phyloP scores from a whole-genome alignment of 2,888 invertebrate species.

The Bombyx huttoni region DNA sequence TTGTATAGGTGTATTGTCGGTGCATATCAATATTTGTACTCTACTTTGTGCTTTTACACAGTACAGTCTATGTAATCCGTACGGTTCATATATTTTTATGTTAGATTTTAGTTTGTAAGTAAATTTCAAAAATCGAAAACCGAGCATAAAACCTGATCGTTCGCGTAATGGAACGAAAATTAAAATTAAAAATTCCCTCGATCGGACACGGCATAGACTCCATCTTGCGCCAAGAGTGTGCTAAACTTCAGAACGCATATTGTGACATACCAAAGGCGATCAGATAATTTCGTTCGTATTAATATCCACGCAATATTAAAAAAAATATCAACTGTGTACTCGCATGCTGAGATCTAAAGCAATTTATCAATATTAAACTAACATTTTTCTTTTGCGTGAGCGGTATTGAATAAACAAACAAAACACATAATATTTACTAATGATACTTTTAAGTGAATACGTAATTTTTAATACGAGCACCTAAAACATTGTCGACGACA shows the following conservation, averaged over 20 bases:
- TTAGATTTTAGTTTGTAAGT: constrained; percentile 25
- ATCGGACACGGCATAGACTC: constrained; percentile 23
- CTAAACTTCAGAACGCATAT: constrained; percentile 36
- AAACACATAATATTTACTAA: too few species aligned
- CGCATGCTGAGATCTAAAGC: too few species aligned
- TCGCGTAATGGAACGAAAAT: constrained; percentile 10
- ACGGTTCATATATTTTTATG: constrained; percentile 12
- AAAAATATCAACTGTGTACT: too few species aligned
- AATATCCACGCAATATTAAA: too few species aligned
- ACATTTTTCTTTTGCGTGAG: too few species aligned
- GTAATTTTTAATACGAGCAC: not conserved
- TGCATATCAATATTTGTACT: constrained; percentile 59
- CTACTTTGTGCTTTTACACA: constrained; percentile 46
- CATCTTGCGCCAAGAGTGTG: constrained; percentile 26
- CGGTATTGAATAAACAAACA: too few species aligned
- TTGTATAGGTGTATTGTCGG: constrained; percentile 35
- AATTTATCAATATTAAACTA: too few species aligned
- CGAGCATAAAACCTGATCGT: constrained; percentile 23
- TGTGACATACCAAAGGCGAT: constrained; percentile 5
- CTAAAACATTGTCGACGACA: not conserved
- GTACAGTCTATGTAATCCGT: constrained; percentile 15
- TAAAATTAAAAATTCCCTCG: constrained; percentile 16
- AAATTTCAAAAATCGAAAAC: constrained; percentile 18
- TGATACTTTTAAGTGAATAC: too few species aligned
- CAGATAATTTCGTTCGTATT: not conserved